Evolutionary conservation across 1,140 invertebrate genomes (phyloP), one percentile per base, ranked within the genome.

Genomic region (Diprion similis): DNA sequence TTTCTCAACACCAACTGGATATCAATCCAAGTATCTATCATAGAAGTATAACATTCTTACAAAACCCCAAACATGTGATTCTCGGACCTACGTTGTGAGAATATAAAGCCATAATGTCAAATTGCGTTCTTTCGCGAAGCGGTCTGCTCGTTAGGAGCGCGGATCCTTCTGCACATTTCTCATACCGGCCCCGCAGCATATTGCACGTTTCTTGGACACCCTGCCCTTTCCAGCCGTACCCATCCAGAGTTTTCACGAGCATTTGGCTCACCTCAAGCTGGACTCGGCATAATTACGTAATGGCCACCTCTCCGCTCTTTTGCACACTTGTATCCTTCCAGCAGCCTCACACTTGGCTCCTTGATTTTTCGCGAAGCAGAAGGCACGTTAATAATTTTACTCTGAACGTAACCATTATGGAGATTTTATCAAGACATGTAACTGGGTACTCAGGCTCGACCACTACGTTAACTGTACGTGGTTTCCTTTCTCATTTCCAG

Each of bases 381-480:
- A 84, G 1, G 78, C 81, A 81, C 73, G 51, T 17, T 79, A 78
- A 76, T 82, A 84, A 84, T 84, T 84, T 76, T 72, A 73, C 75
- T 78, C 74, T 78, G 73, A 85, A 85, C 79, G 81, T 77, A 82
- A 78, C 78, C 81, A 85, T 86, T 85, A 85, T 81, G 78, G 78
- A 86, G 85, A 59, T 59, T 59, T 17, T 59, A 59, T 59, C 51
- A 8, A 59, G 51, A 13, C 51, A 13, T 59, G 51, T 17, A 17
- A 17, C n/a, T 59, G 24, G 24, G 24, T 37, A 37, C 24, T 37
- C 24, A 37, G 24, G 24, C 24, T 37, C 24, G 6, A 37, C 24
- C 24, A 37, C 24, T 37, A 37, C 24, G 24, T 37, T 37, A 37
- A 37, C 24, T 37, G 24, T 37, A 37, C 24, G 24, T 37, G 24